Evolutionary conservation across 2,113 vertebrate species (phyloP).

Genomic region (Talpa occidentalis): DNA sequence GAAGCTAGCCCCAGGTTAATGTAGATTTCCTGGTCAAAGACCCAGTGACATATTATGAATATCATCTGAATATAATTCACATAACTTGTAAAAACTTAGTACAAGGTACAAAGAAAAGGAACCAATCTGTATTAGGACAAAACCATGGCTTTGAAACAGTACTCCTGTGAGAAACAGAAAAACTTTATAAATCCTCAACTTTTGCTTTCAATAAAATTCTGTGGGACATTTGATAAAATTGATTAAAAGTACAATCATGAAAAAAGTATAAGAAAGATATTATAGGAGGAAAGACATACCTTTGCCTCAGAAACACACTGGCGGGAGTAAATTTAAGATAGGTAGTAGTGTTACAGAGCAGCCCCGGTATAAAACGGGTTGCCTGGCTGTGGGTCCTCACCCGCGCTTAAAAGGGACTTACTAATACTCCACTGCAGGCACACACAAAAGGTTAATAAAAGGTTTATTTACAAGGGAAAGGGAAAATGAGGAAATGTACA

Average conservation of each 20-base stretch:
- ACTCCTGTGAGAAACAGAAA: background rate
- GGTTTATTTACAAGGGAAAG: too few relatives aligned
- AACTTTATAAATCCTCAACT: background rate
- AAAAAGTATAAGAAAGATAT: background rate
- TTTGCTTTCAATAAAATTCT: background rate
- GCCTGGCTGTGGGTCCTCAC: too few relatives aligned
- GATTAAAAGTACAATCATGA: background rate
- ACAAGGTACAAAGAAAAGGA: background rate
- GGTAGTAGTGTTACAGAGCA: too few relatives aligned
- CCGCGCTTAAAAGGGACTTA: too few relatives aligned
- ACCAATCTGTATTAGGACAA: background rate
- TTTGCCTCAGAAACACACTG: background rate
- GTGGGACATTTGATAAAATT: background rate
- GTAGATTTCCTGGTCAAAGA: constrained; percentile 38
- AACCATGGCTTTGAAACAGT: background rate
- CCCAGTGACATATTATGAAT: constrained; percentile 29
- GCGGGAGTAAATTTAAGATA: background rate
- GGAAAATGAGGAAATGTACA: too few relatives aligned
- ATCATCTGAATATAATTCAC: constrained; percentile 59
- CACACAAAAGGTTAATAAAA: too few relatives aligned
- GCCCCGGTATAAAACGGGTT: too few relatives aligned
- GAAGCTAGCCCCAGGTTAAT: constrained; percentile 31
- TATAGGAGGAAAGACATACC: background rate
- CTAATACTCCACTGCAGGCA: too few relatives aligned
- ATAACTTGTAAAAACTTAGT: background rate